These are phyloP conservation scores for Theonella swinhoei DNA, from an alignment of 37 sponge, comb jelly and placozoan species.

Conservation along the genomic window DNA sequence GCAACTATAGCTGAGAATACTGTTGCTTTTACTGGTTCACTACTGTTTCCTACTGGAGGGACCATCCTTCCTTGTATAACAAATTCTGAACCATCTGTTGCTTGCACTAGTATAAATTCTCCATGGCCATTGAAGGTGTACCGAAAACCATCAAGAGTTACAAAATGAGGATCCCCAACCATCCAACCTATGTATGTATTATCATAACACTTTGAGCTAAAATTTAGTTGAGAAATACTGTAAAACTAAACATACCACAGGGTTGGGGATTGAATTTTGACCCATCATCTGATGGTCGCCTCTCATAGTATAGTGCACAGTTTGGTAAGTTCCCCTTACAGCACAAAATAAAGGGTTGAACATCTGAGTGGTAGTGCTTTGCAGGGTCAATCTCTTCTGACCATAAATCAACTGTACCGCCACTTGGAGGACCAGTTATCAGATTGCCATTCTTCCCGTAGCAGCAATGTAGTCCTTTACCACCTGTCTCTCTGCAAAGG, in stretches of 20 bases:
- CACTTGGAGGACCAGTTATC: conserved; percentile 42
- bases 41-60: not conserved
- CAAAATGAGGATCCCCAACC: conserved; percentile 64
- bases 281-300: conserved; percentile 56
- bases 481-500: conserved; percentile 19
- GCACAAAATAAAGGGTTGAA: conserved; percentile 46
- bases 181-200: not conserved
- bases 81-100: conserved; percentile 20
- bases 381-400: conserved; percentile 12
- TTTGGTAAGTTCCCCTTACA: conserved; percentile 41
- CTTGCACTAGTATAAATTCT: conserved; percentile 50
- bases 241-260: no score
- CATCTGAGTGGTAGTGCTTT: conserved; percentile 30
- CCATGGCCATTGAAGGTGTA: conserved; percentile 77
- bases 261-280: conserved; percentile 21
- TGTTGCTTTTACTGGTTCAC: conserved; percentile 21
- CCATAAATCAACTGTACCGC: conserved; percentile 39
- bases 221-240: no score
- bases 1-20: conserved; percentile 59
- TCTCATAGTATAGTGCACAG: conserved; percentile 47
- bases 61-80: conserved; percentile 59
- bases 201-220: no score
- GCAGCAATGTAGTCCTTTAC: conserved; percentile 66
- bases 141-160: conserved; percentile 62
- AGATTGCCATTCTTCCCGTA: conserved; percentile 38